phyloP scores from a whole-genome alignment of 1,140 invertebrate species.

The Mylabris phalerata region DNA sequence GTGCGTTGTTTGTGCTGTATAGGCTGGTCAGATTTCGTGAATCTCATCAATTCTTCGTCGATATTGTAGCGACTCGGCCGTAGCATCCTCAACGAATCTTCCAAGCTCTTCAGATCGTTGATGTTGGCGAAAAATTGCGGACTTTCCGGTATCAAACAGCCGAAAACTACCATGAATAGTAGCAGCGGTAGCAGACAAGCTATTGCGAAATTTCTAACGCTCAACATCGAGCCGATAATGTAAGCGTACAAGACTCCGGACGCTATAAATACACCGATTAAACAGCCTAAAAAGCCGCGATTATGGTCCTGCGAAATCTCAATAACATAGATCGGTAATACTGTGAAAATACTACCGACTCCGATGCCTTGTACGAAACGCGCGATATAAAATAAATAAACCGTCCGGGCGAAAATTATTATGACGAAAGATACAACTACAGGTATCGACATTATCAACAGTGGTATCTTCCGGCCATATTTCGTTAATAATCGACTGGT shows the following conservation, averaged over 20 bases:
- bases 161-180: conserved; percentile 46
- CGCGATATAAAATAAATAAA: conserved; percentile 46
- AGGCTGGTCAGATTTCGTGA: conserved; percentile 22
- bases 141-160: conserved; percentile 57
- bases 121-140: conserved; percentile 61
- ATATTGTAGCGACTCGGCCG: conserved; percentile 42
- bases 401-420: conserved; percentile 47
- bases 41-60: conserved; percentile 47
- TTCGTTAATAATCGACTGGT: conserved; percentile 36
- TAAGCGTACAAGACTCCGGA: conserved; percentile 12
- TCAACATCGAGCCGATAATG: conserved; percentile 8
- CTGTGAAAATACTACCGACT: conserved; percentile 56
- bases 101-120: conserved; percentile 51
- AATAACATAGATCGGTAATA: conserved; percentile 55
- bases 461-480: conserved; percentile 42
- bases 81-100: conserved; percentile 54
- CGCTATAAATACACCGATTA: conserved; percentile 3
- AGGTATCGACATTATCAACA: conserved; percentile 47
- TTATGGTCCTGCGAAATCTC: conserved; percentile 60
- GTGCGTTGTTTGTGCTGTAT: conserved; percentile 43
- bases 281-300: conserved; percentile 45
- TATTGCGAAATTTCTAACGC: conserved; percentile 40
- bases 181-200: conserved; percentile 45
- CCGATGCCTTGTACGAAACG: conserved; percentile 53
- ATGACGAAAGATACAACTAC: conserved; percentile 57